These are phyloP conservation scores for Psococerastis gibbosa DNA, from an alignment of 2,888 invertebrate species.

Conservation along the genomic window DNA sequence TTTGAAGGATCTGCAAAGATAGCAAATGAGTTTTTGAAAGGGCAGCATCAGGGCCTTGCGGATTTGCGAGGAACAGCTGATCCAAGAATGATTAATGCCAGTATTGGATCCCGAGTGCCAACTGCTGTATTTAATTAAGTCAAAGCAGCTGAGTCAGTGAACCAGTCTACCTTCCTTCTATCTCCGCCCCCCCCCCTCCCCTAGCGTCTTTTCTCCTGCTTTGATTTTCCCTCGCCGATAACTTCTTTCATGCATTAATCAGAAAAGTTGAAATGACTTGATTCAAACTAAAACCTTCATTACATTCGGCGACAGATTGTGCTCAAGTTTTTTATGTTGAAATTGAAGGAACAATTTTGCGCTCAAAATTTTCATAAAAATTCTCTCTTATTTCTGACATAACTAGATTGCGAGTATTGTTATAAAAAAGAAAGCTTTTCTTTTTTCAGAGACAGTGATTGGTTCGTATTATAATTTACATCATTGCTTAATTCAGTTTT, in stretches of 20 bases:
- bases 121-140: slow-evolving; percentile 10
- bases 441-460: too few relatives aligned
- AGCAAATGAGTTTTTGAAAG: neutral
- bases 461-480: too few relatives aligned
- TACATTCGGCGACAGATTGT: neutral
- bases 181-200: neutral
- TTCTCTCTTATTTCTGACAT: too few relatives aligned
- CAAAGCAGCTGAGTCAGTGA: slow-evolving; percentile 9
- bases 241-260: neutral
- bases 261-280: neutral
- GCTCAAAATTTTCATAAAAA: too few relatives aligned
- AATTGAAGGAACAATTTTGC: too few relatives aligned
- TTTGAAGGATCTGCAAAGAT: too few relatives aligned
- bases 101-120: slow-evolving; percentile 8
- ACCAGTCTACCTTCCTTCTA: slow-evolving; percentile 1
- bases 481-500: too few relatives aligned
- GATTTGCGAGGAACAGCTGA: slow-evolving; percentile 7
- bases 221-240: neutral
- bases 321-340: too few relatives aligned
- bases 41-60: neutral
- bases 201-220: too few relatives aligned
- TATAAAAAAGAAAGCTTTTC: too few relatives aligned
- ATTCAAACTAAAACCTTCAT: neutral
- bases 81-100: slow-evolving; percentile 6
- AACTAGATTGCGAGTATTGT: too few relatives aligned